Evolutionary conservation across 2,113 vertebrate genomes (phyloP).

Genomic region (Donacobius atricapilla): DNA sequence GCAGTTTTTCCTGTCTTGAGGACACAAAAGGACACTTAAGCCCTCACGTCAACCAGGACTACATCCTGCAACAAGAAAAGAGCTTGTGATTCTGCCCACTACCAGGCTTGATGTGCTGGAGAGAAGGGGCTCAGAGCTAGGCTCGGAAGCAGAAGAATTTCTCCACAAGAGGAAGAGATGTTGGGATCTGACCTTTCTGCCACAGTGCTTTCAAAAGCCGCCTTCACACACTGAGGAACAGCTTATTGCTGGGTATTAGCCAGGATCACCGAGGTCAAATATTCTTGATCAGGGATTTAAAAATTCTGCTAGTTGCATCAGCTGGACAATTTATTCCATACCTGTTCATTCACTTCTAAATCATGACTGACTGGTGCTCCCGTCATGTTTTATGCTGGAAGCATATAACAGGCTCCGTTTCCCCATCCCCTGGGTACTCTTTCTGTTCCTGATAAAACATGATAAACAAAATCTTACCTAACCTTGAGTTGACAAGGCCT

Average conservation of each 20-base stretch:
- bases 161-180: background rate
- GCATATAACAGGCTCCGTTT: rapidly evolving
- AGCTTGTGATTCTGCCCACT: background rate
- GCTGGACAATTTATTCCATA: background rate
- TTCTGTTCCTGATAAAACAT: constrained; percentile 4
- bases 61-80: background rate
- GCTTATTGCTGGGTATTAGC: background rate
- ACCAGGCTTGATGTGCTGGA: rapidly evolving
- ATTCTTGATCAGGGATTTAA: background rate
- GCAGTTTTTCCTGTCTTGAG: background rate
- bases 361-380: background rate
- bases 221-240: background rate
- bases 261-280: background rate
- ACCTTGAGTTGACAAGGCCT: background rate
- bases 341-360: background rate
- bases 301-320: background rate
- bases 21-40: background rate
- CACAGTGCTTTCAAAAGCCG: background rate
- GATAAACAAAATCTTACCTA: background rate
- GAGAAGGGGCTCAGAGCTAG: background rate
- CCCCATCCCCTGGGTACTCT: background rate
- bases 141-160: background rate
- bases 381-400: background rate
- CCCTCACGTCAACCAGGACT: background rate
- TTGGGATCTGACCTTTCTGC: background rate